These are phyloP conservation scores for Ephialtes manifestator DNA, from an alignment of 2,888 invertebrate genomes.

Conservation along the genomic window DNA sequence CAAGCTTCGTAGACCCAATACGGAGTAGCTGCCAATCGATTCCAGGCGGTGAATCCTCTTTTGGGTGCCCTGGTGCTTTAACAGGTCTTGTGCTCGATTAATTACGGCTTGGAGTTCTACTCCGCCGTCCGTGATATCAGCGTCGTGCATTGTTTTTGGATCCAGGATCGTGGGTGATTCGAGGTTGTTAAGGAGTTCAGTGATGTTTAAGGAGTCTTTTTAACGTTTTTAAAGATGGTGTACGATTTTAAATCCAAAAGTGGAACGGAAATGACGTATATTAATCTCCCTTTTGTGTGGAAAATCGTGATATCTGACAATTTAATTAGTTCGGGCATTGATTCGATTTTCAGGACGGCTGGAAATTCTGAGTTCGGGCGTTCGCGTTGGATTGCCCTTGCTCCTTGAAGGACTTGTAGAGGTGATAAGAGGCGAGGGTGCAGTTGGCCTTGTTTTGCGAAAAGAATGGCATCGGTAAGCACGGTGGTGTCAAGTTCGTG, in stretches of 20 bases:
- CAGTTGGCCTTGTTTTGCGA: constrained; percentile 14
- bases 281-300: background rate
- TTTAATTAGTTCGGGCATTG: background rate
- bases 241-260: background rate
- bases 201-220: background rate
- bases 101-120: background rate
- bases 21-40: background rate
- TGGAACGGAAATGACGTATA: background rate
- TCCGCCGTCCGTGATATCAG: background rate
- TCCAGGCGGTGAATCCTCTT: background rate
- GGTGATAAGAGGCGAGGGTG: background rate
- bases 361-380: background rate
- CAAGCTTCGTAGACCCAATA: background rate
- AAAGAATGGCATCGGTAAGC: constrained; percentile 11
- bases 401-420: background rate
- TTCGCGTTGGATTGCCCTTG: constrained; percentile 1
- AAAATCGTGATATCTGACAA: background rate
- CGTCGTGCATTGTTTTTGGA: background rate
- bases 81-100: background rate
- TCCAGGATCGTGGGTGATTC: background rate
- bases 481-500: constrained; percentile 4
- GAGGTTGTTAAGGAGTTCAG: background rate
- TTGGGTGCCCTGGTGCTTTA: background rate
- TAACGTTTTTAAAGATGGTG: background rate
- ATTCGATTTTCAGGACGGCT: background rate